A percentile compares a stretch with the other conserved stretches of the same genome.
Conservation (phyloP, 2,113 vertebrate genomes). For the Limanda limanda region DNA sequence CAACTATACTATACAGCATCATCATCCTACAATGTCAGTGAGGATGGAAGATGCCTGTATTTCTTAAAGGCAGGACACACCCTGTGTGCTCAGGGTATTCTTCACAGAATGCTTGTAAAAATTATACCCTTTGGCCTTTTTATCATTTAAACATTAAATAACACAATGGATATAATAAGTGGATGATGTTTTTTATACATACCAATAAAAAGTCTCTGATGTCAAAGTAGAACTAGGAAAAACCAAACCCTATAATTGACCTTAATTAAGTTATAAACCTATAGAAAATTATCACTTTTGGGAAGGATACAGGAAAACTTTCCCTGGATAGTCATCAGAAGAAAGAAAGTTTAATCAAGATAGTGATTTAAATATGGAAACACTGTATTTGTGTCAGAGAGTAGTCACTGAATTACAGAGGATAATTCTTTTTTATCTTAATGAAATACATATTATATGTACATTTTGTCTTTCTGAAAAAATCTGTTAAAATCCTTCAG, state of each 20-base stretch:
- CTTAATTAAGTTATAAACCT: background rate
- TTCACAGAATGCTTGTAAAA: conserved; percentile 1
- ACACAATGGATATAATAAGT: too few species aligned
- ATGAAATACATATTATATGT: too few species aligned
- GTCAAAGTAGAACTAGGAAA: background rate
- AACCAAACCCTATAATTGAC: background rate
- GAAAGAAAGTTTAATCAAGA: background rate
- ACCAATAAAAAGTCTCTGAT: background rate
- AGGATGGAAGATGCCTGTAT: conserved; percentile 8
- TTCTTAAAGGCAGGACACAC: conserved; percentile 3
- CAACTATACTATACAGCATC: conserved; percentile 33
- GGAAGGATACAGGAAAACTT: too few species aligned
- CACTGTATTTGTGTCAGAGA: background rate
- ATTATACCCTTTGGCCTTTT: background rate
- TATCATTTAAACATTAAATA: conserved; percentile 14
- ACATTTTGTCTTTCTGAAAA: background rate
- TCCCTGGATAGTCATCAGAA: background rate
- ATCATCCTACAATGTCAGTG: conserved; percentile 22
- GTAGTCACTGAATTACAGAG: background rate
- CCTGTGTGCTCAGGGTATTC: background rate
- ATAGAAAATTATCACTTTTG: too few species aligned
- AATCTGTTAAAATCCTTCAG: background rate
- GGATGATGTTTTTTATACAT: background rate
- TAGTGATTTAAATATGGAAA: background rate
- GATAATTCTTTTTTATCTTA: background rate